A percentile compares a stretch with the other conserved stretches of the same genome.
Evolutionary conservation across 2,797 vertebrate genomes (phyloP).

Genomic region (Myiotriccus ornatus): DNA sequence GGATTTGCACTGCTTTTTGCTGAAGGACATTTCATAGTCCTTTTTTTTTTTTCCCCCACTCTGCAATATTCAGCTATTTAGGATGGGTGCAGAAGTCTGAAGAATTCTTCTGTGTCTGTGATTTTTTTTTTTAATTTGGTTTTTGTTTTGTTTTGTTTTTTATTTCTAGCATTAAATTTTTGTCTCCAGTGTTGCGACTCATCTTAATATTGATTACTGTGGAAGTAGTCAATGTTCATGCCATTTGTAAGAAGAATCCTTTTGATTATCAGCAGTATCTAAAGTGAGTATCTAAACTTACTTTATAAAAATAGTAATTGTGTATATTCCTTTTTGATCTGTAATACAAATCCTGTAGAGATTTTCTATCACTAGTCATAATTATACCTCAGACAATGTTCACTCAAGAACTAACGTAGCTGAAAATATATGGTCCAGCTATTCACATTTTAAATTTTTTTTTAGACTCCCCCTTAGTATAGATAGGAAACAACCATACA

Average conservation of each 20-base stretch:
- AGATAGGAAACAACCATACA: background rate
- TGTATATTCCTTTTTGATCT: background rate
- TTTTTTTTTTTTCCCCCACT: fast-evolving
- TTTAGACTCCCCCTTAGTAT: background rate
- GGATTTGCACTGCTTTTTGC: background rate
- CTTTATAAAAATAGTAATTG: background rate
- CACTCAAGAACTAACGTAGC: background rate
- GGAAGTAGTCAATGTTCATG: constrained; percentile 65
- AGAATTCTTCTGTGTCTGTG: background rate
- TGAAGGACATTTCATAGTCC: background rate
- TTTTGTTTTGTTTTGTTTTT: background rate
- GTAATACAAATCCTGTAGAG: background rate
- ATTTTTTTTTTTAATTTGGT: background rate
- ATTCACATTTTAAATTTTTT: background rate
- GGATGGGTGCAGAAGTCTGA: background rate
- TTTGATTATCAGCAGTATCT: constrained; percentile 70
- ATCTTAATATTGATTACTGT: constrained; percentile 64
- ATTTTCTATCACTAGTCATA: background rate
- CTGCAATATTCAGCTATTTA: background rate
- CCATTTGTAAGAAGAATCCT: constrained; percentile 21
- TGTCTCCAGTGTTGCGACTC: constrained; percentile 63
- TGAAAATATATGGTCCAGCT: background rate
- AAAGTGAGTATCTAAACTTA: constrained; percentile 63
- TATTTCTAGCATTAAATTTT: constrained; percentile 62
- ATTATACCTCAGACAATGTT: background rate